These are phyloP conservation scores for Myrmecobius fasciatus DNA, from an alignment of 2,113 vertebrate genomes.

Conservation along the genomic window DNA sequence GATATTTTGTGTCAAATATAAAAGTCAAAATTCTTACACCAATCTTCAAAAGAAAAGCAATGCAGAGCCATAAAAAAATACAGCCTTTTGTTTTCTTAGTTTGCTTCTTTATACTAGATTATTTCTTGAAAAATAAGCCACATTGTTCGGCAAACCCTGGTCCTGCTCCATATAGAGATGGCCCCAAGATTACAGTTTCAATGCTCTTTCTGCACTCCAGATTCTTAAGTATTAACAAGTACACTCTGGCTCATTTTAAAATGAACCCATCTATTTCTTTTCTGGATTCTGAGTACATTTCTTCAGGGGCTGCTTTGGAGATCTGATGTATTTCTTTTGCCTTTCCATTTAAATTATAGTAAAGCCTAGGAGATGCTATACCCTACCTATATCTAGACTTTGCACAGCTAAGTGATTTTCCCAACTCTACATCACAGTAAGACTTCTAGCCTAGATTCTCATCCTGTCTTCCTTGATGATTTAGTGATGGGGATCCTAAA, in stretches of 20 bases:
- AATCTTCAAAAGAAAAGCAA: neutral
- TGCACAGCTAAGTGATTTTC: conserved; percentile 10
- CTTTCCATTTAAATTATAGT: neutral
- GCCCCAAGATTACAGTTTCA: neutral
- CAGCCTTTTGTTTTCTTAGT: neutral
- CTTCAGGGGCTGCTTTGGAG: neutral
- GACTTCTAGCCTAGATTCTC: neutral
- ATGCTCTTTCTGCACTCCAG: neutral
- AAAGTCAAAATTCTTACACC: too few relatives aligned
- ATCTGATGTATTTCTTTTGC: neutral
- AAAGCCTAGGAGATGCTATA: neutral
- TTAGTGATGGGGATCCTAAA: neutral
- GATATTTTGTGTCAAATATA: too few relatives aligned
- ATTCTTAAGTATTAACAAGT: too few relatives aligned
- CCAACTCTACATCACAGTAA: neutral
- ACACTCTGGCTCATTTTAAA: neutral
- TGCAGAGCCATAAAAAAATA: neutral
- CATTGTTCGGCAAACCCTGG: neutral
- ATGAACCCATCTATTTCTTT: neutral
- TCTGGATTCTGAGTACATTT: neutral
- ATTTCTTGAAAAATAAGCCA: neutral
- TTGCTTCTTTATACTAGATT: neutral
- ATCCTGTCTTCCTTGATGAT: neutral
- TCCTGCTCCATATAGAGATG: neutral
- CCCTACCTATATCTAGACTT: neutral